A percentile compares a stretch with the other conserved stretches of the same genome.
Conservation (phyloP, 2,888 invertebrate species). For the Xestoiulus laeticollis region DNA sequence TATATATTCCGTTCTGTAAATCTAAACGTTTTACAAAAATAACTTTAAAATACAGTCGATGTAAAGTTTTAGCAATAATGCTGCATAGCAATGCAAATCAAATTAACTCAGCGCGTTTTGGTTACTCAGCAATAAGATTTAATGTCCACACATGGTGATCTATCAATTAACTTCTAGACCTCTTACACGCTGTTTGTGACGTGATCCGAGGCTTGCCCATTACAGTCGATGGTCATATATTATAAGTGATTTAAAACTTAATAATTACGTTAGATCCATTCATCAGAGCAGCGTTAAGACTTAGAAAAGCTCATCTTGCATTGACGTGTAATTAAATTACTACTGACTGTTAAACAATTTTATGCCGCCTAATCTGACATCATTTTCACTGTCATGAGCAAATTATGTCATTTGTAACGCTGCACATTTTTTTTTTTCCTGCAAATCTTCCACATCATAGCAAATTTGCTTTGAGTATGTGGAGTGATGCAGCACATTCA, state of each 20-base stretch:
- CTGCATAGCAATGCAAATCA: too few relatives aligned
- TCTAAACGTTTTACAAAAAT: too few relatives aligned
- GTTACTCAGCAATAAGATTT: neutral
- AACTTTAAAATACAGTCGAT: too few relatives aligned
- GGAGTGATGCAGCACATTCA: conserved; percentile 44
- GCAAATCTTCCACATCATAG: neutral
- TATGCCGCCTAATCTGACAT: conserved; percentile 49
- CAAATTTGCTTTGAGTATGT: conserved; percentile 45
- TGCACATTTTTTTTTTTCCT: neutral
- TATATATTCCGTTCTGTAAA: too few relatives aligned
- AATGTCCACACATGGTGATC: neutral
- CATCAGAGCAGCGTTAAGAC: neutral
- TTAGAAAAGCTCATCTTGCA: neutral
- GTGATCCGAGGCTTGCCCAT: too few relatives aligned
- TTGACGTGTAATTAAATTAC: conserved; percentile 52
- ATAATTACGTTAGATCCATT: conserved; percentile 35
- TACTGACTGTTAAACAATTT: conserved; percentile 46
- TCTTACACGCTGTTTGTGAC: neutral
- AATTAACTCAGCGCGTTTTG: neutral
- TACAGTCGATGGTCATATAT: neutral
- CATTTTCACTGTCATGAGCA: conserved; percentile 51
- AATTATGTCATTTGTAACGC: conserved; percentile 50
- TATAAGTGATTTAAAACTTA: conserved; percentile 42
- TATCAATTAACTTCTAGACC: too few relatives aligned
- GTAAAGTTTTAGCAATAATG: too few relatives aligned